Conservation (phyloP, 2,888 invertebrate species). For the Synanthedon vespiformis region DNA sequence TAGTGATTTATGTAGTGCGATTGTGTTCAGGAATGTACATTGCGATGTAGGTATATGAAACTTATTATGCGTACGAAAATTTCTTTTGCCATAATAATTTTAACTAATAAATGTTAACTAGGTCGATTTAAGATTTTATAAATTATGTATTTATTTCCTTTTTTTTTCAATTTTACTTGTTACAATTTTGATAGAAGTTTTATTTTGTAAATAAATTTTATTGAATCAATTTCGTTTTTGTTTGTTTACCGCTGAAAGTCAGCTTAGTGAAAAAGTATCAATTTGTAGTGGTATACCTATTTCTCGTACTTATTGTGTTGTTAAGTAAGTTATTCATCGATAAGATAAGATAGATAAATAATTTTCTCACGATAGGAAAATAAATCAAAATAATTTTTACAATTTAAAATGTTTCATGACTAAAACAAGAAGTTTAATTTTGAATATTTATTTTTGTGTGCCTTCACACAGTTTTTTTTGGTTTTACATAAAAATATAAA, state of each 20-base stretch:
- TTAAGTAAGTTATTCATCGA: too few relatives aligned
- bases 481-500: too few relatives aligned
- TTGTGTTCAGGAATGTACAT: conserved; percentile 16
- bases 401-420: too few relatives aligned
- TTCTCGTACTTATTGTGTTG: too few relatives aligned
- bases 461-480: too few relatives aligned
- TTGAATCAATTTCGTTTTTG: neutral
- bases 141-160: conserved; percentile 36
- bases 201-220: conserved; percentile 11
- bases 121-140: conserved; percentile 35
- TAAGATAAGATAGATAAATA: too few relatives aligned
- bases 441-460: too few relatives aligned
- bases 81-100: conserved; percentile 53
- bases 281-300: too few relatives aligned
- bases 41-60: conserved; percentile 35
- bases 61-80: conserved; percentile 15
- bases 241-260: neutral
- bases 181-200: conserved; percentile 41
- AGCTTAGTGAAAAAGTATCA: too few relatives aligned
- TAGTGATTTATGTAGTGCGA: conserved; percentile 34
- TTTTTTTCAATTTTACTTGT: conserved; percentile 56
- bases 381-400: too few relatives aligned
- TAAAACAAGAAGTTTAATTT: too few relatives aligned
- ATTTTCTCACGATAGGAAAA: too few relatives aligned
- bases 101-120: conserved; percentile 9